Conservation (phyloP, 2,113 vertebrate species). For the Reinhardtius hippoglossoides region DNA sequence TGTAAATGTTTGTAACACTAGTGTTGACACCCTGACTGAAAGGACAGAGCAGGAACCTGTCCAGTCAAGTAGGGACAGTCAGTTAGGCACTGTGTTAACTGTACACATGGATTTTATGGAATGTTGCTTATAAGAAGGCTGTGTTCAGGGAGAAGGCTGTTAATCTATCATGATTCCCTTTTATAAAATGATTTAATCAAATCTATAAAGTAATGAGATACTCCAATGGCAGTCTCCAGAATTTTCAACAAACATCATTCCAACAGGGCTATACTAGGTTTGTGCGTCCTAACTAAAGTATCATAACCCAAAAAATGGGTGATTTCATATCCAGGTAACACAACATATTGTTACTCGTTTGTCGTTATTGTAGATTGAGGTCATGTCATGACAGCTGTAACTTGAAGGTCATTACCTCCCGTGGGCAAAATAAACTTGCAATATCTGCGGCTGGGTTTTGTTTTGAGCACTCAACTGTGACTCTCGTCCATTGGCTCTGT, state of each 20-base stretch:
- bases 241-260: no score
- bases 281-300: not conserved
- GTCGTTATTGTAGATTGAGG: not conserved
- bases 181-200: no score
- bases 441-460: no score
- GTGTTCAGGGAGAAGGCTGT: no score
- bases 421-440: no score
- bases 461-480: not conserved
- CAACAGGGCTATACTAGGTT: no score
- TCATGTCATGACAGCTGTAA: no score
- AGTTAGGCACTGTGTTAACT: slow-evolving; percentile 3
- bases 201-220: no score
- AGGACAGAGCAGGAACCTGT: slow-evolving; percentile 13
- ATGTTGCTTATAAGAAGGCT: no score
- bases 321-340: not conserved
- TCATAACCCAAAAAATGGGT: not conserved
- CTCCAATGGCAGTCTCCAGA: no score
- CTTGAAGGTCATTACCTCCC: no score
- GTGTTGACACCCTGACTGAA: not conserved
- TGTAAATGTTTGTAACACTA: not conserved
- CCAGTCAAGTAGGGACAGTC: not conserved
- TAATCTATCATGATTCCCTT: no score
- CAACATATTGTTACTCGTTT: not conserved
- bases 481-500: not conserved
- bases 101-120: not conserved